Base-by-base conservation (phyloP, 1,140 invertebrate genomes). In the Danaus plexippus region DNA sequence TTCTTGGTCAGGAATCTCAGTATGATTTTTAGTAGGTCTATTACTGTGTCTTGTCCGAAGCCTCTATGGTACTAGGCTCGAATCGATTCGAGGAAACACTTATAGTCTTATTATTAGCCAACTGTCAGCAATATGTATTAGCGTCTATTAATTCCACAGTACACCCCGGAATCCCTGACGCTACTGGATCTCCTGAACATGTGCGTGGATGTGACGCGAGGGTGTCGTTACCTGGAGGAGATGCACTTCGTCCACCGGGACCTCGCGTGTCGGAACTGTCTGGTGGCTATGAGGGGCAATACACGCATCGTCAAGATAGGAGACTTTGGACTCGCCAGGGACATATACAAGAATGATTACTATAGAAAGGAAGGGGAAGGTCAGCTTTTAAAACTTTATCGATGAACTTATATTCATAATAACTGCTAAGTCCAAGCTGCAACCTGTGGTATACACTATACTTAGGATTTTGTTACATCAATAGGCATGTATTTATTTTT, bases 181-280 rank as follows among this genome's bases (percentile, higher is more conserved):
- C 80, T 98, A 1, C 87, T 92, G 22, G 97, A 99, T 75, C 87
- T 99, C 9, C 79, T 98, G 11, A 90, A 92, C 57, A 98, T 99
- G 91, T 97, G 96, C 83, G 91, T 97, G 51, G 97, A 99, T 78
- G 96, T 99, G 9, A 95, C 96, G 0, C 92, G 93, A 65, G 98
- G 97, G 0, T 98, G 97, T 80, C 90, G 91, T 53, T 98, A 98
- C 77, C 85, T 98, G 56, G 96, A 98, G 87, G 95, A 97, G 73
- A 93, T 96, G 90, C 96, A 97, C 80, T 98, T 97, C 78, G 97
- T 99, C 8, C 98, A 99, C 88, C 91, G 97, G 59, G 98, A 99
- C 88, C 88, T 99, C 13, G 97, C 97, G 0, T 96, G 96, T 57
- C 88, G 97, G 13, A 98, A 98, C 85, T 98, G 97, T 75, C 84